Conservation (phyloP, 2,888 invertebrate genomes). For the Opisthograptis luteolata region DNA sequence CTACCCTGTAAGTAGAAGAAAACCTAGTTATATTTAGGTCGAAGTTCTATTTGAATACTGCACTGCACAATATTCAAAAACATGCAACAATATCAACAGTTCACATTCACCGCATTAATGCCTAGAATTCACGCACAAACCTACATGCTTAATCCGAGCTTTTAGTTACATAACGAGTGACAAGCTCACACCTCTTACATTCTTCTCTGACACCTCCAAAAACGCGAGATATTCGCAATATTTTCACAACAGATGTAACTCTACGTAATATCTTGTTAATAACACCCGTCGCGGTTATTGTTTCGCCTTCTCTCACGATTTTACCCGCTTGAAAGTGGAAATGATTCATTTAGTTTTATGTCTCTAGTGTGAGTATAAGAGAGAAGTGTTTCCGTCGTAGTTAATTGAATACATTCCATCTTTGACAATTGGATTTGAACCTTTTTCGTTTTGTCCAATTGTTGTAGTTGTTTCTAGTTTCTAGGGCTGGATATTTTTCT, state of each 20-base stretch:
- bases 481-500: too few relatives aligned
- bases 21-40: too few relatives aligned
- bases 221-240: slow-evolving; percentile 16
- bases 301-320: slow-evolving; percentile 70
- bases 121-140: too few relatives aligned
- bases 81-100: neutral
- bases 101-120: too few relatives aligned
- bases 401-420: slow-evolving; percentile 41
- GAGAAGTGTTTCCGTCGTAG: slow-evolving; percentile 44
- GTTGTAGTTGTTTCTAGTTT: slow-evolving; percentile 19
- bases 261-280: slow-evolving; percentile 14
- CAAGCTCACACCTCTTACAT: neutral
- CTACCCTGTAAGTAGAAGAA: too few relatives aligned
- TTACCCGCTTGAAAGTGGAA: slow-evolving; percentile 78
- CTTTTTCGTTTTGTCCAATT: slow-evolving; percentile 24
- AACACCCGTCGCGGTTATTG: slow-evolving; percentile 55
- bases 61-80: slow-evolving; percentile 6
- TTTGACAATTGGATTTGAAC: slow-evolving; percentile 19
- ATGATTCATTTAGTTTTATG: slow-evolving; percentile 60
- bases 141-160: too few relatives aligned
- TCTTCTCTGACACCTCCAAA: neutral
- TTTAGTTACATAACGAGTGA: too few relatives aligned
- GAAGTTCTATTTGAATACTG: too few relatives aligned
- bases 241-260: slow-evolving; percentile 16
- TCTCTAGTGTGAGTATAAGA: slow-evolving; percentile 25